Conservation (phyloP, 2,888 invertebrate genomes). For the Caenorhabditis zanzibari region DNA sequence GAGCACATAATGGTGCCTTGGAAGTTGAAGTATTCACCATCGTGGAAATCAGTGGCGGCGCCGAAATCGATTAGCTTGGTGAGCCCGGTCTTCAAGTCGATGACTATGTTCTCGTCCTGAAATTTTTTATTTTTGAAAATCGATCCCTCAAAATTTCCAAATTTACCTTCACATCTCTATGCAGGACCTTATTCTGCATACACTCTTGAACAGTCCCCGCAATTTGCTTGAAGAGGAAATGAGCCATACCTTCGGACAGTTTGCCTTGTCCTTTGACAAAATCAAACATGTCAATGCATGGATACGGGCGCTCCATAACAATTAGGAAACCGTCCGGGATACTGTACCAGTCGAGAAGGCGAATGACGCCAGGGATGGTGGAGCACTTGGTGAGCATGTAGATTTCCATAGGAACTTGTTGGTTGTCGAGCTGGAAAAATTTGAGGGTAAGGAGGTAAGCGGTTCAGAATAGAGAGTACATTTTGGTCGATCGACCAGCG, state of each 20-base stretch:
- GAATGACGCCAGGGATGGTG: slow-evolving; percentile 77
- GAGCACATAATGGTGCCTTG: slow-evolving; percentile 81
- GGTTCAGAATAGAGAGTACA: too few species aligned
- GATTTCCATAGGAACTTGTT: slow-evolving; percentile 82
- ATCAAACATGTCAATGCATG: slow-evolving; percentile 81
- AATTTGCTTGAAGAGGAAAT: slow-evolving; percentile 80
- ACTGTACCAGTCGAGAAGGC: slow-evolving; percentile 81
- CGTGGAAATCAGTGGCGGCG: slow-evolving; percentile 79
- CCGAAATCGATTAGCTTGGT: slow-evolving; percentile 81
- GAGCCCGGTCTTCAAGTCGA: slow-evolving; percentile 78
- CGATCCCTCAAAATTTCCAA: neutral
- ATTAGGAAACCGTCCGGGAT: slow-evolving; percentile 82
- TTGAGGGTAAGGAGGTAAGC: too few species aligned
- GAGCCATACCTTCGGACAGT: slow-evolving; percentile 77
- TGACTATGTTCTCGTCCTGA: slow-evolving; percentile 81
- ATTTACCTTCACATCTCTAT: slow-evolving; percentile 79
- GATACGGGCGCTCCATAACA: slow-evolving; percentile 81
- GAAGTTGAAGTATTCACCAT: slow-evolving; percentile 79
- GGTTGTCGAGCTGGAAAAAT: slow-evolving; percentile 74
- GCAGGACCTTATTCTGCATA: slow-evolving; percentile 76
- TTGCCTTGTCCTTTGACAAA: slow-evolving; percentile 78
- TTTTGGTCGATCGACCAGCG: too few species aligned
- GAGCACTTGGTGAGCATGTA: slow-evolving; percentile 79
- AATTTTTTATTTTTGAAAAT: slow-evolving; percentile 23
- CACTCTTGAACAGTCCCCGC: slow-evolving; percentile 76